Conservation (phyloP, 2,888 invertebrate genomes). For the Molorchus minor region DNA sequence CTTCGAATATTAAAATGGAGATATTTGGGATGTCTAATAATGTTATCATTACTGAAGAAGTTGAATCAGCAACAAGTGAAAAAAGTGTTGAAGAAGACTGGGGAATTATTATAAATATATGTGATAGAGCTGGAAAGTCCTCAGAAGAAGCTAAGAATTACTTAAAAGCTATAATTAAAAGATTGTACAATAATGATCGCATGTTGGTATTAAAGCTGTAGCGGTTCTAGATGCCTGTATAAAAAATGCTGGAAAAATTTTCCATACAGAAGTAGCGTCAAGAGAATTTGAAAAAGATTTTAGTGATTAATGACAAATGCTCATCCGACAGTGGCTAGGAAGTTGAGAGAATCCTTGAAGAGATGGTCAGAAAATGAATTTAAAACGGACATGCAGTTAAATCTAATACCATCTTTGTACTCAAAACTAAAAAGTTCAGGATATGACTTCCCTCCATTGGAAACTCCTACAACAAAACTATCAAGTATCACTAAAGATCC, state of each 20-base stretch:
- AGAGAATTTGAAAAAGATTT: slow-evolving; percentile 94
- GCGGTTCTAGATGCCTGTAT: slow-evolving; percentile 93
- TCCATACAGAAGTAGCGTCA: slow-evolving; percentile 95
- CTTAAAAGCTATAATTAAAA: slow-evolving; percentile 82
- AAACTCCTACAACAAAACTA: slow-evolving; percentile 61
- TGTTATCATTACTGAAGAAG: too few species aligned
- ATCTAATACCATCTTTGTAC: slow-evolving; percentile 88
- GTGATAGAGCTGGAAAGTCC: slow-evolving; percentile 86
- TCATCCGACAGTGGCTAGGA: slow-evolving; percentile 80
- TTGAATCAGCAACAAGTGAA: slow-evolving; percentile 93
- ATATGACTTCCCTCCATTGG: slow-evolving; percentile 75
- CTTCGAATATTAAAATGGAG: too few species aligned
- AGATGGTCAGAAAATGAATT: slow-evolving; percentile 96
- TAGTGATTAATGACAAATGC: slow-evolving; percentile 75
- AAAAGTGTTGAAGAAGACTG: slow-evolving; percentile 92
- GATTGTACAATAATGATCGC: slow-evolving; percentile 87
- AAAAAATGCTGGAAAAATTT: slow-evolving; percentile 91
- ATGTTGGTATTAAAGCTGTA: slow-evolving; percentile 92
- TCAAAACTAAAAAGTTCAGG: slow-evolving; percentile 81
- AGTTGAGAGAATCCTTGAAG: slow-evolving; percentile 83
- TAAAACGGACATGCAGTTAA: slow-evolving; percentile 86
- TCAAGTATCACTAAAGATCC: slow-evolving; percentile 68
- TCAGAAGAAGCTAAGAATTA: slow-evolving; percentile 83
- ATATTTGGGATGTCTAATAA: too few species aligned
- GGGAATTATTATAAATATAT: slow-evolving; percentile 90